A percentile compares a stretch with the other conserved stretches of the same genome.
phyloP scores from a whole-genome alignment of 2,113 vertebrate species.

The Leptobrachium ailaonicum region DNA sequence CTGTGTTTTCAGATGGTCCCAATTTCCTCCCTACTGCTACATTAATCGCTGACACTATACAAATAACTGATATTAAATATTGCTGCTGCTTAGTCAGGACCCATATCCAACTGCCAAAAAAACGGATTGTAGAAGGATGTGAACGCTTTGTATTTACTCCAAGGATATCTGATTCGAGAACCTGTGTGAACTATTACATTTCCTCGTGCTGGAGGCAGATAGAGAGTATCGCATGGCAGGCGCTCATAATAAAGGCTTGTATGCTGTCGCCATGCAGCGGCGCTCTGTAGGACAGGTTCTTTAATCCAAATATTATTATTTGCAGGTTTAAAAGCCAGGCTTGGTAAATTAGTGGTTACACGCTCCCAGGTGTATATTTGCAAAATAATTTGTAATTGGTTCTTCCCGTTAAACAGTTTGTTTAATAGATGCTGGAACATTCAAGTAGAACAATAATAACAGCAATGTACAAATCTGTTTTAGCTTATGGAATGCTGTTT shows the following conservation, averaged over 20 bases:
- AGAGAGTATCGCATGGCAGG: neutral
- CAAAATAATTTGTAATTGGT: neutral
- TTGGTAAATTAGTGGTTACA: conserved; percentile 1
- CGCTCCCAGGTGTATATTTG: neutral
- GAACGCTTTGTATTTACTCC: too few relatives aligned
- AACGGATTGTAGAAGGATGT: too few relatives aligned
- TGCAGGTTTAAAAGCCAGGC: neutral
- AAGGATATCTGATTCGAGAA: too few relatives aligned
- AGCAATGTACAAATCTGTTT: neutral
- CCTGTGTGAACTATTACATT: too few relatives aligned
- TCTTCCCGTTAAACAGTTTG: neutral
- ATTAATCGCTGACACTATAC: too few relatives aligned
- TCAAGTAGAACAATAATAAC: neutral
- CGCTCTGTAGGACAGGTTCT: neutral
- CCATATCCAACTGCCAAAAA: too few relatives aligned
- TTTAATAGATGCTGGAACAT: neutral
- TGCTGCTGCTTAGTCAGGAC: too few relatives aligned
- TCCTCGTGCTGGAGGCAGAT: too few relatives aligned
- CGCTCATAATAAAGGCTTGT: neutral
- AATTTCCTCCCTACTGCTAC: too few relatives aligned
- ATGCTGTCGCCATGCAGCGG: neutral
- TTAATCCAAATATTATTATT: neutral
- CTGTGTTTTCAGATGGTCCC: too few relatives aligned
- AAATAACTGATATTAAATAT: too few relatives aligned
- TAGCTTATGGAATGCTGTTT: neutral